Conservation (phyloP, 2,113 vertebrate genomes). For the Chlorodrepanis virens region DNA sequence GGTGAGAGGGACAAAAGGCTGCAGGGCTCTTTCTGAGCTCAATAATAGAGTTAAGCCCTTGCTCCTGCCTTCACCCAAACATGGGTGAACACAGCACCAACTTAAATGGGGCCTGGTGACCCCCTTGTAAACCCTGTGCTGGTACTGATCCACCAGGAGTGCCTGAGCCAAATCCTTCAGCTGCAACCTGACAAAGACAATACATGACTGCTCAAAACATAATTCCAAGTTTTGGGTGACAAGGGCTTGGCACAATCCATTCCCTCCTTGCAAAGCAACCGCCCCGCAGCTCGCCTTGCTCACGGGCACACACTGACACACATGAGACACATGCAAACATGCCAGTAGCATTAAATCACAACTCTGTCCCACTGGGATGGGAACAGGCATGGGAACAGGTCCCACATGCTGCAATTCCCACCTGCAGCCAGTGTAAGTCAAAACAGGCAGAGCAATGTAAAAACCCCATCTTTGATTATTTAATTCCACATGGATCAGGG, state of each 20-base stretch:
- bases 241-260: not conserved
- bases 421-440: not conserved
- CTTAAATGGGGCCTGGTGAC: not conserved
- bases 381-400: not conserved
- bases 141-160: not conserved
- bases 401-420: not conserved
- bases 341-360: not conserved
- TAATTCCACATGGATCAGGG: not conserved
- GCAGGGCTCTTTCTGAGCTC: not conserved
- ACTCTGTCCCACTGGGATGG: not conserved
- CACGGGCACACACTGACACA: accelerated
- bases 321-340: not conserved
- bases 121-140: not conserved
- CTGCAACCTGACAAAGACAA: not conserved
- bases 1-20: not conserved
- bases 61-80: not conserved
- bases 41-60: not conserved
- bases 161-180: not conserved
- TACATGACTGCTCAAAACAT: not conserved
- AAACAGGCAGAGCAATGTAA: not conserved
- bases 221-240: not conserved
- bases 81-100: not conserved
- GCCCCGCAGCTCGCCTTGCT: accelerated
- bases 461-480: not conserved
- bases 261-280: not conserved